Conservation (phyloP, 2,113 vertebrate genomes). For the Limanda limanda region DNA sequence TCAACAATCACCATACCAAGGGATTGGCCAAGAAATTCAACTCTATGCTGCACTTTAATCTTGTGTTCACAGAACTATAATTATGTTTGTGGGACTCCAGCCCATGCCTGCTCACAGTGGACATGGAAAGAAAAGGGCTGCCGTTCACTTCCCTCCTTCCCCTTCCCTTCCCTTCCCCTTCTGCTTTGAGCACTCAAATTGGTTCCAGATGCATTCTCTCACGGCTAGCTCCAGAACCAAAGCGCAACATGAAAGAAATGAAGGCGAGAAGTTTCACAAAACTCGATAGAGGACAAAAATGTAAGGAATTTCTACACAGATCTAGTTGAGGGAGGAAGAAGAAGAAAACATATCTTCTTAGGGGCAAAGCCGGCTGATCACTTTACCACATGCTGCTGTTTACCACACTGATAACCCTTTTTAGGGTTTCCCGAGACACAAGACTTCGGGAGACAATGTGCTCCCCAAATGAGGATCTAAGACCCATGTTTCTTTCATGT, state of each 20-base stretch:
- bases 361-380: not conserved
- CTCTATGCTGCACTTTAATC: constrained; percentile 57
- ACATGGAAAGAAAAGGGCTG: constrained; percentile 59
- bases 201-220: constrained; percentile 83
- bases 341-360: not conserved
- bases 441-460: constrained; percentile 51
- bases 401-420: constrained; percentile 4
- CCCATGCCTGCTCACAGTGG: constrained; percentile 56
- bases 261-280: constrained; percentile 30
- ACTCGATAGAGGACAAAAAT: constrained; percentile 13
- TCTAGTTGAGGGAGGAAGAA: not conserved
- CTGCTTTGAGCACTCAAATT: constrained; percentile 75
- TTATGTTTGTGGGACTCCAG: constrained; percentile 59
- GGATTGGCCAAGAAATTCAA: constrained; percentile 22
- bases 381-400: constrained; percentile 10
- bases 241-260: constrained; percentile 64
- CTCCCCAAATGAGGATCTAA: constrained; percentile 66
- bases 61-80: constrained; percentile 54
- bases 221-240: constrained; percentile 55
- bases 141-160: constrained; percentile 55
- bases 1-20: constrained; percentile 14
- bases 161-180: constrained; percentile 48
- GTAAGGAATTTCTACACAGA: constrained; percentile 40
- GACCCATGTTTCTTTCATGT: constrained; percentile 67
- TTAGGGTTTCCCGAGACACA: not conserved